These are phyloP conservation scores for Lepilemur septentrionalis DNA, from an alignment of 2,797 vertebrate species.

Conservation along the genomic window DNA sequence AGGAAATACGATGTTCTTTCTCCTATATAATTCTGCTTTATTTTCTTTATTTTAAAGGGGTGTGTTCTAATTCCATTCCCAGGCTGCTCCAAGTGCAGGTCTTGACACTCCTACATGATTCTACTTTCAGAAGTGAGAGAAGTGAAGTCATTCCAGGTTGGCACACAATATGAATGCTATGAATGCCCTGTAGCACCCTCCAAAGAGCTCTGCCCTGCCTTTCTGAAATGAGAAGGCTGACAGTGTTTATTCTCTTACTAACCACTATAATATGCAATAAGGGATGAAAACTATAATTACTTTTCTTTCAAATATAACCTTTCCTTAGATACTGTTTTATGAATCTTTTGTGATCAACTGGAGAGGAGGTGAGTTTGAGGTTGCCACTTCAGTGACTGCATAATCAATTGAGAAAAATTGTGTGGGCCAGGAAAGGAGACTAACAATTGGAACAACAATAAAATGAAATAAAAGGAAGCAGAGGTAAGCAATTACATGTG, in stretches of 20 bases:
- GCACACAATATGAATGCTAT: too few species aligned
- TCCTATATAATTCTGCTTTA: background rate
- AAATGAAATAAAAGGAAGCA: constrained; percentile 43
- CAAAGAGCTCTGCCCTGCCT: background rate
- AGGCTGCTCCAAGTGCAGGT: background rate
- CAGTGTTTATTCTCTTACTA: background rate
- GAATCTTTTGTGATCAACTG: constrained; percentile 52
- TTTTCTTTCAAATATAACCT: constrained; percentile 31
- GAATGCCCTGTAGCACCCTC: background rate
- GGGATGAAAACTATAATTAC: constrained; percentile 8
- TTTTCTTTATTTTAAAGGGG: background rate
- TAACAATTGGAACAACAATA: constrained; percentile 35
- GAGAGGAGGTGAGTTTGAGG: constrained; percentile 35
- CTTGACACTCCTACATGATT: background rate
- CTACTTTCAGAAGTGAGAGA: background rate
- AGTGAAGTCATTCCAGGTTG: background rate
- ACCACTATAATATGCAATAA: background rate
- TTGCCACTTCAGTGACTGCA: constrained; percentile 36
- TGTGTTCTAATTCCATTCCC: background rate
- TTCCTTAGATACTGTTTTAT: background rate
- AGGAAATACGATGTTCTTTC: background rate
- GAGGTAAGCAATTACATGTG: background rate
- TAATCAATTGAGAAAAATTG: constrained; percentile 58
- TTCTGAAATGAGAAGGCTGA: background rate
- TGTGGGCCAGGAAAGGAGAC: background rate